Evolutionary conservation across 1,140 invertebrate species (phyloP).

Genomic region (Diabrotica virgifera): DNA sequence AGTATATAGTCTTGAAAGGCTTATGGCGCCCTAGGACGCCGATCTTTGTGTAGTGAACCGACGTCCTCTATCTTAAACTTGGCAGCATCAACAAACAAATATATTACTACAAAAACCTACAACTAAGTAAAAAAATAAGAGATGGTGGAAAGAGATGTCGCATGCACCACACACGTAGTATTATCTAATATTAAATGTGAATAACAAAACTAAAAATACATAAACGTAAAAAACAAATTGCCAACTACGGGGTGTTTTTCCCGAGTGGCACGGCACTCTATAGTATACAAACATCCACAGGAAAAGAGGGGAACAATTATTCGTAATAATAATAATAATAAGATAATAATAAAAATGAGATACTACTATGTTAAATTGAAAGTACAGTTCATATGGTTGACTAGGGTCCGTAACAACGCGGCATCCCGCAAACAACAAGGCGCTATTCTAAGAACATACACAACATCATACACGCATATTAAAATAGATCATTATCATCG

Average conservation of each 20-base stretch:
- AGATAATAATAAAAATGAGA: constrained; percentile 31
- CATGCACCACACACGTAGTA: constrained; percentile 45
- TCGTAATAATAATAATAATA: constrained; percentile 15
- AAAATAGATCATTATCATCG: constrained; percentile 47
- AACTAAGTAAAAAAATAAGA: constrained; percentile 47
- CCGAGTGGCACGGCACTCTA: constrained; percentile 41
- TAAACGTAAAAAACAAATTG: constrained; percentile 27
- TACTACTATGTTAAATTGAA: constrained; percentile 16
- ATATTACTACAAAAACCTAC: constrained; percentile 45
- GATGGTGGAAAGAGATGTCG: constrained; percentile 40
- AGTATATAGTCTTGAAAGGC: constrained; percentile 41
- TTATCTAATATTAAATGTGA: constrained; percentile 39
- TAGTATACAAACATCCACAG: constrained; percentile 30
- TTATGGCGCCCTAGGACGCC: constrained; percentile 10
- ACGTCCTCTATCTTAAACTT: constrained; percentile 48
- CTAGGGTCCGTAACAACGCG: constrained; percentile 50
- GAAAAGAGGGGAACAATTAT: constrained; percentile 18
- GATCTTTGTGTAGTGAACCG: constrained; percentile 7
- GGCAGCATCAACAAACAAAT: constrained; percentile 50
- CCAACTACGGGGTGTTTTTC: constrained; percentile 25
- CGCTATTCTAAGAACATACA: constrained; percentile 47
- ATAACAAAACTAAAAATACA: constrained; percentile 38
- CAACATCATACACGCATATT: constrained; percentile 49
- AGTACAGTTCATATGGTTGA: constrained; percentile 43
- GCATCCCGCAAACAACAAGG: constrained; percentile 49